These are phyloP conservation scores for Coenobita brevimanus DNA, from an alignment of 1,140 invertebrate genomes.

Conservation along the genomic window DNA sequence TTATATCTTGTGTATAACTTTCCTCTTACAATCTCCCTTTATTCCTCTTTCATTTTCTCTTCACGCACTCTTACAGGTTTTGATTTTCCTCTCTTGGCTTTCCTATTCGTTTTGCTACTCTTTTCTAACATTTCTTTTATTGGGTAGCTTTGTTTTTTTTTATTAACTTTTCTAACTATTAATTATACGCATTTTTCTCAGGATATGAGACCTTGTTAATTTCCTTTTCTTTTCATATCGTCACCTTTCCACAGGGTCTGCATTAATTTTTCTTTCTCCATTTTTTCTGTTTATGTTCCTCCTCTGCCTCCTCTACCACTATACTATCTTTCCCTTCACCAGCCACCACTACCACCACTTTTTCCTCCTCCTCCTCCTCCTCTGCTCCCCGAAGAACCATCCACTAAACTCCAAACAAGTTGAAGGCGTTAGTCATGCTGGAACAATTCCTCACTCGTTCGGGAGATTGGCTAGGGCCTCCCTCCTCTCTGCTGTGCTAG, in stretches of 20 bases:
- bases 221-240: not conserved
- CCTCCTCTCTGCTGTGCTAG: not conserved
- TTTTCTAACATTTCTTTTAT: not conserved
- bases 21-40: not conserved
- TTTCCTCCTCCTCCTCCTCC: not conserved
- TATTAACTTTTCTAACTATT: not conserved
- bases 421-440: constrained; percentile 58
- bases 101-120: not conserved
- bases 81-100: not conserved
- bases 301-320: not conserved
- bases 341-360: too few relatives aligned
- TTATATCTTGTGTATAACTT: not conserved
- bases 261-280: not conserved
- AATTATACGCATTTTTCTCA: not conserved
- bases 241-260: not conserved
- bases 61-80: too few relatives aligned
- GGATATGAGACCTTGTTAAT: not conserved
- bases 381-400: constrained; percentile 48
- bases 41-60: not conserved
- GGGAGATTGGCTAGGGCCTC: constrained; percentile 39
- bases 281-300: not conserved
- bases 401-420: constrained; percentile 56
- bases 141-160: not conserved
- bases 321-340: not conserved
- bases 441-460: constrained; percentile 47